Evolutionary conservation across 2,888 invertebrate genomes (phyloP).

Genomic region (Tolmerus cingulatus): DNA sequence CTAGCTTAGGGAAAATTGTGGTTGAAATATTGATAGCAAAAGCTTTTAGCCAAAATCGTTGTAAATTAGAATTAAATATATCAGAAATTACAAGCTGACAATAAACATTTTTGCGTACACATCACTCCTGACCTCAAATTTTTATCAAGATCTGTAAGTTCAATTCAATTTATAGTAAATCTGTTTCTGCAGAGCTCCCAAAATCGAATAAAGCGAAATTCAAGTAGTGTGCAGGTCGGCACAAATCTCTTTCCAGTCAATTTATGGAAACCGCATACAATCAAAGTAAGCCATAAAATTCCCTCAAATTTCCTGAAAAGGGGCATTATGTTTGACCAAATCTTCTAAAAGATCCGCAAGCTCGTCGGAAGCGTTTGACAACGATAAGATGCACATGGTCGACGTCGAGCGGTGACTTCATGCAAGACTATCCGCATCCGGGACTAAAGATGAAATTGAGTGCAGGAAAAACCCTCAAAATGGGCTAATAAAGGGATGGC

Average conservation of each 20-base stretch:
- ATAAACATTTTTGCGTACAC: too few species aligned
- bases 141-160: too few species aligned
- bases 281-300: neutral
- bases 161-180: neutral
- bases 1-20: too few species aligned
- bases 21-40: too few species aligned
- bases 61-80: too few species aligned
- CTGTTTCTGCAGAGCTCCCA: neutral
- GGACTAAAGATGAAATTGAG: neutral
- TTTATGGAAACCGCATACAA: neutral
- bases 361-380: neutral
- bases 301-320: neutral
- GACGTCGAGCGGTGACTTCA: neutral
- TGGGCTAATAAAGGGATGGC: constrained; percentile 12
- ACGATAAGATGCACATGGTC: neutral
- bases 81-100: too few species aligned
- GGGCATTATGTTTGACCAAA: neutral
- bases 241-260: neutral
- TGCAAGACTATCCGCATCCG: neutral
- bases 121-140: too few species aligned
- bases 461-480: constrained; percentile 1
- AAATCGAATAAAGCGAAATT: neutral
- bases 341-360: neutral
- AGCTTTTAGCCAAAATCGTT: too few species aligned
- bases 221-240: neutral